phyloP scores from a whole-genome alignment of 2,113 vertebrate species.

The Chelonoidis abingdonii region DNA sequence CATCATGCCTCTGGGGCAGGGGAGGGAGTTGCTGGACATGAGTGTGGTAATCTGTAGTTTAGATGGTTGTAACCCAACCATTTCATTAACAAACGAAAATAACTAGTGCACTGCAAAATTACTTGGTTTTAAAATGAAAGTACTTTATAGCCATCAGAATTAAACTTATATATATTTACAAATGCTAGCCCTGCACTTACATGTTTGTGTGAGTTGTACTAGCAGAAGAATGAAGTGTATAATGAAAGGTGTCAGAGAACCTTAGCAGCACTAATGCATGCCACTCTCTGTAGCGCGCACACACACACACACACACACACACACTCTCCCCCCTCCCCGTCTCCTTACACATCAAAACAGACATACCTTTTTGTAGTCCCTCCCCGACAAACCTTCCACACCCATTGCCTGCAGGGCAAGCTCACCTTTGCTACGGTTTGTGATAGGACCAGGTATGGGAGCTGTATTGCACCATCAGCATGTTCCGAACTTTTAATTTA shows the following conservation, averaged over 20 bases:
- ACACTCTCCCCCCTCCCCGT: neutral
- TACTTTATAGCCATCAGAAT: neutral
- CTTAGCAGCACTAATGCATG: accelerated
- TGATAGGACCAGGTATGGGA: neutral
- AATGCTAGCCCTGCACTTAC: accelerated
- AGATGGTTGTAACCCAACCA: neutral
- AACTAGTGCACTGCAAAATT: neutral
- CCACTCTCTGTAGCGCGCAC: neutral
- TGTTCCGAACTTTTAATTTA: neutral
- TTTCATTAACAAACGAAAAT: neutral
- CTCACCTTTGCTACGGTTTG: neutral
- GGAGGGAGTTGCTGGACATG: neutral
- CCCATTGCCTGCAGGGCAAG: neutral
- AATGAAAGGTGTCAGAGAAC: neutral
- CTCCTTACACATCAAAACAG: accelerated
- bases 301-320: too few relatives aligned
- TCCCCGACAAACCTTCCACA: neutral
- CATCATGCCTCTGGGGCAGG: neutral
- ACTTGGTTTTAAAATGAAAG: neutral
- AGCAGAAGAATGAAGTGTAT: neutral
- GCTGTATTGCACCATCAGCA: neutral
- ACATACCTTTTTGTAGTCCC: accelerated
- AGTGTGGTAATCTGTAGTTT: neutral
- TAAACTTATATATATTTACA: neutral
- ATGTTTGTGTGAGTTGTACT: accelerated